Conservation (phyloP, 2,113 vertebrate species). For the Albula goreensis region DNA sequence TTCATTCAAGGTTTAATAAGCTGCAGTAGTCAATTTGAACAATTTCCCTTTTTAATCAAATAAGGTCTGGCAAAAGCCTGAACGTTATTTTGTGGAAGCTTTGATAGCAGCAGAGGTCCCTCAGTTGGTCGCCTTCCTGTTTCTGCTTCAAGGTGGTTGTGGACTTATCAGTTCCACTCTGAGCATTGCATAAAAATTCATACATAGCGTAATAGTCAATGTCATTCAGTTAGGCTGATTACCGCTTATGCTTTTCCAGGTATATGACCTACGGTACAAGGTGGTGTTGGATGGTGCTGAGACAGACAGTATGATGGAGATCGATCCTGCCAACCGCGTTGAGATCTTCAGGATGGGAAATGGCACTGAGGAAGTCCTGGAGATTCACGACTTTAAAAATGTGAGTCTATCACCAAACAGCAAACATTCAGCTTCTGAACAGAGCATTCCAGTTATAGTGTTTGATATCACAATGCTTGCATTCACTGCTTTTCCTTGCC, state of each 20-base stretch:
- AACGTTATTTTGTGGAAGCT: not conserved
- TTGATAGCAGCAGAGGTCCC: not conserved
- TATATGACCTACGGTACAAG: conserved; percentile 72
- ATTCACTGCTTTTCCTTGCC: no score
- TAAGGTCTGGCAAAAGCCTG: not conserved
- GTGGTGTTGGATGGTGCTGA: conserved; percentile 70
- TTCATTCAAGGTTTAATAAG: not conserved
- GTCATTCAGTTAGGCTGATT: not conserved
- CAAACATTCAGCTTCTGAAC: not conserved
- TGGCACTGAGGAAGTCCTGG: conserved; percentile 72
- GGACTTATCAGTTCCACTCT: not conserved
- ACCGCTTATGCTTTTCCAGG: conserved; percentile 53
- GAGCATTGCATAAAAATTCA: not conserved
- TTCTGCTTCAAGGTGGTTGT: not conserved
- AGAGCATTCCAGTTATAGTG: no score
- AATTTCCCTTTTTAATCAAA: not conserved
- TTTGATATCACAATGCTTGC: no score
- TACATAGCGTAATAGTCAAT: not conserved
- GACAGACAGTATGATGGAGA: conserved; percentile 78
- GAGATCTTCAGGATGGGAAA: conserved; percentile 76
- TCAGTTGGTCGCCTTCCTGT: not conserved
- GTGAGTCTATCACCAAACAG: conserved; percentile 53
- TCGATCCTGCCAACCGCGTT: conserved; percentile 66
- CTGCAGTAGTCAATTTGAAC: not conserved
- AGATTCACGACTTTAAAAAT: conserved; percentile 81